Conservation (phyloP, 2,888 invertebrate species). For the Gymnosoma rotundatum region DNA sequence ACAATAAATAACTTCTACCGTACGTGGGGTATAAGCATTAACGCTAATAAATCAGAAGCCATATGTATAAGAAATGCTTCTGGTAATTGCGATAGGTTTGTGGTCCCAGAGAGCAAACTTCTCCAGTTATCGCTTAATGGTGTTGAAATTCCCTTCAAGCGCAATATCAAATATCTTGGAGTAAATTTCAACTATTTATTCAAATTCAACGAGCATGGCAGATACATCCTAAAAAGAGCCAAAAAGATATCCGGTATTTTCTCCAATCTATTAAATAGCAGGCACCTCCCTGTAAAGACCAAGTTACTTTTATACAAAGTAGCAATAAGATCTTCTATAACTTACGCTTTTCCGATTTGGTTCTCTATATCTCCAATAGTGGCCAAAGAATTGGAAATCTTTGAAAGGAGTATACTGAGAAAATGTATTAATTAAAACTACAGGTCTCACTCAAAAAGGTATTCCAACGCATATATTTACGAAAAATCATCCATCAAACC, state of each 20-base stretch:
- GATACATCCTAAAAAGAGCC: background rate
- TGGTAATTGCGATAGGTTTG: conserved; percentile 4
- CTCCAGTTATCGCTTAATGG: background rate
- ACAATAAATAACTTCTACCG: too few species aligned
- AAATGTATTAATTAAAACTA: background rate
- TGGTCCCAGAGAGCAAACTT: conserved; percentile 24
- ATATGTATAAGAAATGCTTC: background rate
- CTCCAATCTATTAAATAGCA: conserved; percentile 7
- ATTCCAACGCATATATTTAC: background rate
- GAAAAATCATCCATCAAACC: background rate
- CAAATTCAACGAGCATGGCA: conserved; percentile 11
- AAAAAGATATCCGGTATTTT: background rate
- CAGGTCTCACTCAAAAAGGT: background rate
- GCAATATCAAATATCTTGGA: too few species aligned
- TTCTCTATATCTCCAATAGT: background rate
- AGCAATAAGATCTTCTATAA: too few species aligned
- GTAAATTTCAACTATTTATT: background rate
- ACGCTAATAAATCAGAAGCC: too few species aligned
- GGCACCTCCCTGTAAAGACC: conserved; percentile 4
- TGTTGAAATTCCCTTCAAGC: background rate
- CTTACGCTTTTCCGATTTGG: too few species aligned
- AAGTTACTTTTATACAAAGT: too few species aligned
- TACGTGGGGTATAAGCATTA: too few species aligned
- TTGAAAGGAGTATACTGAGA: background rate
- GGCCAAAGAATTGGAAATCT: background rate